Evolutionary conservation across 2,113 vertebrate genomes (phyloP), one percentile per base, ranked within the genome.

Genomic region (Ammodytes dubius): DNA sequence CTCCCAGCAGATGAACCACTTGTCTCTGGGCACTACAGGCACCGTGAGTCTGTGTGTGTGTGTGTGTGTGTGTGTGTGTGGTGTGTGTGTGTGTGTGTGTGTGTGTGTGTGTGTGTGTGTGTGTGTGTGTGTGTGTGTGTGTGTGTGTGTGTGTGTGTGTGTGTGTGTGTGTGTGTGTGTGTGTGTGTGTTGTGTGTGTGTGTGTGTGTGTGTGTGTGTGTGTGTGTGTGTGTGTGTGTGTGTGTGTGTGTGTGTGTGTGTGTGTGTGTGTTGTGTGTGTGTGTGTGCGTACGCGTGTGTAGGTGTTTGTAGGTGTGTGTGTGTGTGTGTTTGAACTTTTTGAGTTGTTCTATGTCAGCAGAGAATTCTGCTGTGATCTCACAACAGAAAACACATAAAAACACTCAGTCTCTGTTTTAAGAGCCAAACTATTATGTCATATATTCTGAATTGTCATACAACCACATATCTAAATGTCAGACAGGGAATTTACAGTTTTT

Each of bases 1-100:
- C 91, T 95, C 97, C 87, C 98, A 99, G 92, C 98, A 99, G 96
- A 99, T 99, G 97, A 99, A 97, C 92, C 98, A 99, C 86, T 95
- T 99, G 94, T 99, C 98, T n/a, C 91, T 99, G 95, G 98, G 97
- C 90, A 98, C 96, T 89, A 96, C 97, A 91, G 97, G 97, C 96
- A 97, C 97, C 79, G 98, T 99, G 94, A 97, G 97, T 84, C 74
- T 63, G 12, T 7, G 2, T 64, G 4, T 46, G 27, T 50, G 6
- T 74, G 10, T 47, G 37, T 70, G n/a, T 68, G 43, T 46, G 4
- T 37, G 19, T 60, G 14, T 60, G n/a, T 54, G 40, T n/a, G n/a
- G 37, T 70, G n/a, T 68, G 43, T 46, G 4, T 39, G 19, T 60
- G 14, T 60, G n/a, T 54, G 40, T 27, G 98, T 99, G 94, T 97